phyloP scores from a whole-genome alignment of 2,888 invertebrate genomes.

The Deilephila porcellus region DNA sequence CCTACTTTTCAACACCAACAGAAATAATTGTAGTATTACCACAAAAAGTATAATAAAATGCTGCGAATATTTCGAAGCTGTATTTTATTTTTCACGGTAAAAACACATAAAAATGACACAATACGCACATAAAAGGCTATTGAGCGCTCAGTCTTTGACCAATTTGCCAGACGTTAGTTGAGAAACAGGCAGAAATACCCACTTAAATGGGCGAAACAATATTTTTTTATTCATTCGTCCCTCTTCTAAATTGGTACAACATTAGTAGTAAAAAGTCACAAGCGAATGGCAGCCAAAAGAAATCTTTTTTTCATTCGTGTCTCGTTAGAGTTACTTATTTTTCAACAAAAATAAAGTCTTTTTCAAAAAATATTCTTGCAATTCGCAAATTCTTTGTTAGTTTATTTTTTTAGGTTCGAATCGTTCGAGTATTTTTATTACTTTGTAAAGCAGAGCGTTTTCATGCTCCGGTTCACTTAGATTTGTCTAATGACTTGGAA shows the following conservation, averaged over 20 bases:
- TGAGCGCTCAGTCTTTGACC: slow-evolving; percentile 15
- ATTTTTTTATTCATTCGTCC: slow-evolving; percentile 21
- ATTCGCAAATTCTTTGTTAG: slow-evolving; percentile 26
- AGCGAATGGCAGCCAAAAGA: slow-evolving; percentile 17
- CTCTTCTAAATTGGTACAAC: slow-evolving; percentile 20
- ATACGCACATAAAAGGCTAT: slow-evolving; percentile 23
- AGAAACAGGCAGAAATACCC: slow-evolving; percentile 9
- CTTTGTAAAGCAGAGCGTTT: slow-evolving; percentile 22
- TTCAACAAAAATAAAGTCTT: slow-evolving; percentile 16
- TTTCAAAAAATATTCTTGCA: slow-evolving; percentile 23
- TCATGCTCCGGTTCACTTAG: slow-evolving; percentile 23
- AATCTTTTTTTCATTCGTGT: slow-evolving; percentile 20
- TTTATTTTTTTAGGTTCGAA: slow-evolving; percentile 16
- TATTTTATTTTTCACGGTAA: not conserved
- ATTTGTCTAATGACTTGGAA: slow-evolving; percentile 24
- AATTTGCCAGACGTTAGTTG: slow-evolving; percentile 10
- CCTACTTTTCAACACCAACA: not conserved
- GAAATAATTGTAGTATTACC: not conserved
- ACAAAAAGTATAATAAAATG: not conserved
- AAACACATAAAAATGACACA: slow-evolving; percentile 20
- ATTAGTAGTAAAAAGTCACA: slow-evolving; percentile 19
- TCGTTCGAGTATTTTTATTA: slow-evolving; percentile 22
- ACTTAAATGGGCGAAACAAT: slow-evolving; percentile 23
- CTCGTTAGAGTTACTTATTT: slow-evolving; percentile 25
- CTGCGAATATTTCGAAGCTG: not conserved